Conservation (phyloP, 2,113 vertebrate genomes). For the Ptilonorhynchus violaceus region DNA sequence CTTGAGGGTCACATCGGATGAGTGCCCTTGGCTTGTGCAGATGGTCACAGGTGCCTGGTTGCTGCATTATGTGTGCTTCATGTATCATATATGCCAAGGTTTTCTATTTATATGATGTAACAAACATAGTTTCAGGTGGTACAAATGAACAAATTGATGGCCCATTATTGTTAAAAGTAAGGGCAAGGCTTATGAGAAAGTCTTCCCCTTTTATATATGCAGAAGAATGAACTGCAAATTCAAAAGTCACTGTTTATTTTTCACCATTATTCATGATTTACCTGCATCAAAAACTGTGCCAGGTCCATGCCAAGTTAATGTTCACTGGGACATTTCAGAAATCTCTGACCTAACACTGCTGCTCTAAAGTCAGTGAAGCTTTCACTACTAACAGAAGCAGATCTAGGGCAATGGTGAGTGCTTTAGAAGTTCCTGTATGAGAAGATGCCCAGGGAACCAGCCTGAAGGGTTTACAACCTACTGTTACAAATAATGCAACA, state of each 20-base stretch:
- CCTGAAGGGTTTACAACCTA: neutral
- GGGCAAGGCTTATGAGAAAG: neutral
- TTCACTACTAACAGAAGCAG: neutral
- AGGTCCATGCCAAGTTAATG: neutral
- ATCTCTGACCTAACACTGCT: neutral
- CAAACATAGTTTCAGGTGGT: neutral
- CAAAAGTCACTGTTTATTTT: neutral
- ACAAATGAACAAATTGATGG: neutral
- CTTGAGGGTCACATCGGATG: neutral
- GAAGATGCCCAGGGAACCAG: neutral
- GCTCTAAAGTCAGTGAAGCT: neutral
- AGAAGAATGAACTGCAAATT: neutral
- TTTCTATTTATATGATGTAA: neutral
- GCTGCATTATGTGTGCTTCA: neutral
- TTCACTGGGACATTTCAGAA: neutral
- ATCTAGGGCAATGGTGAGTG: neutral
- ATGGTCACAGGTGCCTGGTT: neutral
- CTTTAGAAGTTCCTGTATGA: neutral
- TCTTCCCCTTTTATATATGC: neutral
- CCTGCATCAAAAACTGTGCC: neutral
- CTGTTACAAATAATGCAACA: neutral
- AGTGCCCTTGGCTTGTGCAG: neutral
- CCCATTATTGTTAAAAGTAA: neutral
- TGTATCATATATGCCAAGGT: rapidly evolving
- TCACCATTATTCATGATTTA: neutral